Evolutionary conservation across 2,113 vertebrate species (phyloP).

Genomic region (Ceyx melanurus): DNA sequence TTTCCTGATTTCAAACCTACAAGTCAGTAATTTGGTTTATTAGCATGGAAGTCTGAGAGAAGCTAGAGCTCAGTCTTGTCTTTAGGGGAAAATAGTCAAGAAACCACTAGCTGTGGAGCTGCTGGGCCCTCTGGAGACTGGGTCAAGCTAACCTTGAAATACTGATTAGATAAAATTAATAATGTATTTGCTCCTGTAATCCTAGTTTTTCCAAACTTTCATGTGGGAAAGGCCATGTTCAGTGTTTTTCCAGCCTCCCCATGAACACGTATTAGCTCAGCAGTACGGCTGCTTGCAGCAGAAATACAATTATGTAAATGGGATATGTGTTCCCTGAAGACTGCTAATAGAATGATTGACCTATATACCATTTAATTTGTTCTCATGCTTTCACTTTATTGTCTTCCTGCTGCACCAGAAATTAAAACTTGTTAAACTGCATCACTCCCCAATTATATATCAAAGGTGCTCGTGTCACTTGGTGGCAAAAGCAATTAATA

Average conservation of each 20-base stretch:
- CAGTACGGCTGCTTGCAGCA: constrained; percentile 65
- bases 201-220: not conserved
- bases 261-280: constrained; percentile 66
- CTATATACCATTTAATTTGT: constrained; percentile 77
- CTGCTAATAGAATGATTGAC: constrained; percentile 79
- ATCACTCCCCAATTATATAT: constrained; percentile 60
- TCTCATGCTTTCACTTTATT: constrained; percentile 66
- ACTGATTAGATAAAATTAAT: constrained; percentile 25
- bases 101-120: not conserved
- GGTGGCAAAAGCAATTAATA: constrained; percentile 53
- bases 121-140: not conserved
- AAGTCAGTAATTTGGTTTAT: not conserved
- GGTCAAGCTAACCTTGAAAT: constrained; percentile 34
- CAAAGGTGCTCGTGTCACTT: constrained; percentile 64
- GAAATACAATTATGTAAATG: constrained; percentile 81
- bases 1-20: not conserved
- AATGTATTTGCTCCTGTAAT: constrained; percentile 22
- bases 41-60: not conserved
- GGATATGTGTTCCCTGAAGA: constrained; percentile 69
- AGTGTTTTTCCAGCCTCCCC: constrained; percentile 41
- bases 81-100: not conserved
- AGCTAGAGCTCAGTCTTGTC: not conserved
- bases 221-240: constrained; percentile 16
- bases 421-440: constrained; percentile 73
- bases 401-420: constrained; percentile 72